Conservation (phyloP, 2,888 invertebrate species). For the Leptopilina syphax region DNA sequence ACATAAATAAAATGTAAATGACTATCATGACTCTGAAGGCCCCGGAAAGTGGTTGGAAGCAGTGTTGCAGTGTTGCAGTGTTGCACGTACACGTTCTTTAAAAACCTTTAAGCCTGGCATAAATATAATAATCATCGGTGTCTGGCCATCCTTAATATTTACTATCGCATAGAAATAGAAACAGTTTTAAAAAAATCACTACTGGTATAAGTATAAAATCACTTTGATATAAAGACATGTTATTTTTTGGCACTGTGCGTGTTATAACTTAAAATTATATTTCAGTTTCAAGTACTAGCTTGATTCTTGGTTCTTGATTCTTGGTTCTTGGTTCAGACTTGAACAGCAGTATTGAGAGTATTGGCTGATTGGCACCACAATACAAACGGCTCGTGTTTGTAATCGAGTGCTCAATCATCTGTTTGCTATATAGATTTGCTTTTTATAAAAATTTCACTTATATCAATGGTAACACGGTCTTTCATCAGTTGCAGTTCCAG, state of each 20-base stretch:
- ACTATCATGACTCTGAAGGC: too few species aligned
- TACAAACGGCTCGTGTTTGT: too few species aligned
- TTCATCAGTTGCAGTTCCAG: constrained; percentile 5
- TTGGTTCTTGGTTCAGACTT: constrained; percentile 53
- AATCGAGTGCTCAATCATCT: neutral
- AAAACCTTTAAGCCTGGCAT: neutral
- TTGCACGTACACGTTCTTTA: neutral
- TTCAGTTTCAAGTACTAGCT: constrained; percentile 59
- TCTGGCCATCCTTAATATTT: constrained; percentile 14
- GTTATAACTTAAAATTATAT: constrained; percentile 61
- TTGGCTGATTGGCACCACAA: constrained; percentile 10
- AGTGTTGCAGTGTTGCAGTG: too few species aligned
- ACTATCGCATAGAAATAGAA: constrained; percentile 22
- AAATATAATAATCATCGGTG: neutral
- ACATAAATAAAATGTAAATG: neutral
- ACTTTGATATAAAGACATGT: constrained; percentile 3
- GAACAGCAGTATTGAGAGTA: constrained; percentile 61
- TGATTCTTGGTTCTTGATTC: constrained; percentile 60
- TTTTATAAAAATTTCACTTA: constrained; percentile 10
- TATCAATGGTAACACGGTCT: neutral
- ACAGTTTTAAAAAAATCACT: constrained; percentile 10
- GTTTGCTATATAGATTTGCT: neutral
- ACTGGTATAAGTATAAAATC: constrained; percentile 20
- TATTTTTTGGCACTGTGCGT: constrained; percentile 67
- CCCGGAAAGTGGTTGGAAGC: too few species aligned